Evolutionary conservation across 2,113 vertebrate genomes (phyloP).

Genomic region (Nerophis ophidion): DNA sequence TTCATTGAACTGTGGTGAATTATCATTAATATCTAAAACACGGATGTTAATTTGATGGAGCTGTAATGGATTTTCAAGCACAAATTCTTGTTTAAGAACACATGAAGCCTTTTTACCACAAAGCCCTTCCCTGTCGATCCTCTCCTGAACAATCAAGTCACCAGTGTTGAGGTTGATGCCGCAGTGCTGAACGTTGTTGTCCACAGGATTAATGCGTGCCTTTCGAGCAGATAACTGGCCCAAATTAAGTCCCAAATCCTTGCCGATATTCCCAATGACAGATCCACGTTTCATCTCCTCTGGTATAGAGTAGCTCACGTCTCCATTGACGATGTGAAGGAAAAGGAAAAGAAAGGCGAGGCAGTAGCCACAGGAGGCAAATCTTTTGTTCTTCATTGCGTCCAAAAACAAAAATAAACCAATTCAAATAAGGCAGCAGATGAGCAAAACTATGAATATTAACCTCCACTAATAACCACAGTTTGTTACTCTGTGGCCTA

Average conservation of each 20-base stretch:
- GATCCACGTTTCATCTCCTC: constrained; percentile 74
- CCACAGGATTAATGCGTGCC: constrained; percentile 56
- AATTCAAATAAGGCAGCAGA: no score
- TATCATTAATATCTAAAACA: constrained; percentile 78
- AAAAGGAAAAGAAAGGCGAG: constrained; percentile 31
- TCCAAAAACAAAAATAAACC: not conserved
- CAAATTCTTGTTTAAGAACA: constrained; percentile 65
- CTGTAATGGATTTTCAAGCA: constrained; percentile 61
- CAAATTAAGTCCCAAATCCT: constrained; percentile 66
- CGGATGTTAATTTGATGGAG: constrained; percentile 55
- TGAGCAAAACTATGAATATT: not conserved
- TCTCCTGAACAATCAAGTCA: constrained; percentile 63
- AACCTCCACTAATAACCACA: not conserved
- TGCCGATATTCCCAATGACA: constrained; percentile 73
- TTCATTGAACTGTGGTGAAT: constrained; percentile 64
- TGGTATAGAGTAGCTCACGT: constrained; percentile 67
- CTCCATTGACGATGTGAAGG: constrained; percentile 29
- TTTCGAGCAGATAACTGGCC: constrained; percentile 60
- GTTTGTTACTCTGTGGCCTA: no score
- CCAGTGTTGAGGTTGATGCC: constrained; percentile 63
- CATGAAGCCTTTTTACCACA: constrained; percentile 65
- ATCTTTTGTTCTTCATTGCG: not conserved
- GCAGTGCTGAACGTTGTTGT: constrained; percentile 29
- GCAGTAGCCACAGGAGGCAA: not conserved
- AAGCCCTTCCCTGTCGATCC: constrained; percentile 74